phyloP scores from a whole-genome alignment of 2,113 vertebrate genomes.

The Natator depressus region DNA sequence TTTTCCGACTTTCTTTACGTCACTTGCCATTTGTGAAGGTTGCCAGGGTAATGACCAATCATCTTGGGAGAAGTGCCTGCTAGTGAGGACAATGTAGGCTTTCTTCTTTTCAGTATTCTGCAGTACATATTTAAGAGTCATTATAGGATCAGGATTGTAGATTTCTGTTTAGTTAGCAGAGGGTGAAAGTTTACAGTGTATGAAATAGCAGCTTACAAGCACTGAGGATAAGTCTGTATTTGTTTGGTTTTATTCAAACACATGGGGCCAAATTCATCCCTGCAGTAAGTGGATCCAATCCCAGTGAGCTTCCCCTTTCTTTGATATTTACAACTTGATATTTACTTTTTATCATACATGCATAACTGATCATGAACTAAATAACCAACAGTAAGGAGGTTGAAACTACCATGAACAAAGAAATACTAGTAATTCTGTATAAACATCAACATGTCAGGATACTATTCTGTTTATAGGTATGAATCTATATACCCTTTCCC shows the following conservation, averaged over 20 bases:
- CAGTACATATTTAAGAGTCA: conserved; percentile 76
- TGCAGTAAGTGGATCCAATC: background rate
- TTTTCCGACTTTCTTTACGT: conserved; percentile 92
- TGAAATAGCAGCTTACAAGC: conserved; percentile 50
- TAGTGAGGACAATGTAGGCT: conserved; percentile 85
- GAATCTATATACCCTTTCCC: background rate
- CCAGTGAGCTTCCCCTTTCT: background rate
- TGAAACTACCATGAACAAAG: conserved; percentile 31
- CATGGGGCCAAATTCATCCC: background rate
- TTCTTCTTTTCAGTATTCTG: conserved; percentile 84
- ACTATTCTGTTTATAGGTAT: background rate
- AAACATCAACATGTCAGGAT: background rate
- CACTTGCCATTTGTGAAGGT: conserved; percentile 92
- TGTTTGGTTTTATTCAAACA: conserved; percentile 15
- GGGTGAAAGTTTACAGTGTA: conserved; percentile 65
- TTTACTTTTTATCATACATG: background rate
- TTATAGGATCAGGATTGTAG: conserved; percentile 70
- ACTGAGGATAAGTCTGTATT: conserved; percentile 49
- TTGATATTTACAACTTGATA: background rate
- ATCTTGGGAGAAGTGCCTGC: conserved; percentile 86
- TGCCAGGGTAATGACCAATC: conserved; percentile 90
- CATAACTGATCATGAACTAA: conserved; percentile 7
- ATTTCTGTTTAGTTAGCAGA: conserved; percentile 76
- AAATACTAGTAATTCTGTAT: background rate
- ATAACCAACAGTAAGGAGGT: background rate